A percentile compares a stretch with the other conserved stretches of the same genome.
Conservation (phyloP, 2,888 invertebrate genomes). For the Hypomecis atomaria region DNA sequence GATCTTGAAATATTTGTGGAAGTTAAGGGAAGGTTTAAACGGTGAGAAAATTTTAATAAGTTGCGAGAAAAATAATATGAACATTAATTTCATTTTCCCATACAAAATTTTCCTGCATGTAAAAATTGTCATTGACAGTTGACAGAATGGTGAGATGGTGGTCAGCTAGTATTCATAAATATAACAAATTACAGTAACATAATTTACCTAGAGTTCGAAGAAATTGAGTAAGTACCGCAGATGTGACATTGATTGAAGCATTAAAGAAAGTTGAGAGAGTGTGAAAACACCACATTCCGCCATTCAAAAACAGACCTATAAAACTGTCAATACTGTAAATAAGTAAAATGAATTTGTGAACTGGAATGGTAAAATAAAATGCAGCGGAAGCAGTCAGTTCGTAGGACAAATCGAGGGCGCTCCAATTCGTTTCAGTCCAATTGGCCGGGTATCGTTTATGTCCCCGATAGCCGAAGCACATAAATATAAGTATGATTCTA, state of each 20-base stretch:
- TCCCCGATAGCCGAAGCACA: constrained; percentile 68
- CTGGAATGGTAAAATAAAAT: constrained; percentile 71
- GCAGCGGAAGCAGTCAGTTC: constrained; percentile 73
- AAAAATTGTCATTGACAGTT: too few species aligned
- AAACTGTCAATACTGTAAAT: constrained; percentile 39
- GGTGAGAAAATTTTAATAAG: too few species aligned
- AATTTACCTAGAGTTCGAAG: background rate
- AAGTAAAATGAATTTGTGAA: constrained; percentile 56
- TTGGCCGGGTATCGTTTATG: constrained; percentile 81
- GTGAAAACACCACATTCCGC: constrained; percentile 1
- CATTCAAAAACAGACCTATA: constrained; percentile 30
- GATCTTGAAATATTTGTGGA: too few species aligned
- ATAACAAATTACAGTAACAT: too few species aligned
- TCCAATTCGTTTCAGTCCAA: constrained; percentile 84
- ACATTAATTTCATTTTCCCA: too few species aligned
- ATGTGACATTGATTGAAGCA: constrained; percentile 23
- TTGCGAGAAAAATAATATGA: too few species aligned
- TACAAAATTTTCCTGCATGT: too few species aligned
- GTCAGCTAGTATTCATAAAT: too few species aligned
- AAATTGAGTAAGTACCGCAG: constrained; percentile 13
- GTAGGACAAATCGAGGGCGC: constrained; percentile 79
- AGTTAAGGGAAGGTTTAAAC: too few species aligned
- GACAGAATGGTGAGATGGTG: too few species aligned
- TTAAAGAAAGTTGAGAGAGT: constrained; percentile 11
- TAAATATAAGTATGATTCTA: constrained; percentile 56